Evolutionary conservation across 2,797 vertebrate genomes (phyloP).

Genomic region (Eidolon dupreanum): DNA sequence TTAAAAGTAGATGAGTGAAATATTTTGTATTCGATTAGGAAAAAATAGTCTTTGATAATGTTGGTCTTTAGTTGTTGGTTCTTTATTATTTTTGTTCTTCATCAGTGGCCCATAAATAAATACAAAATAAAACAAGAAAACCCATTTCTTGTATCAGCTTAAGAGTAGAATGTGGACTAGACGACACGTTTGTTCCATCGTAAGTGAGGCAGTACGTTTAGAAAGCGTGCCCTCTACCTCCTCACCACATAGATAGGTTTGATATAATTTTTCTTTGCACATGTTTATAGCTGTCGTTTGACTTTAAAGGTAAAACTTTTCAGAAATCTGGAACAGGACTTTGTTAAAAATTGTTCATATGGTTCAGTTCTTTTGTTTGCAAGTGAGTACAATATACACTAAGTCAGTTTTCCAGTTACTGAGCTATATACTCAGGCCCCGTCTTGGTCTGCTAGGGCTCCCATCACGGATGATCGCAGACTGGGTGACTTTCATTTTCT

Average conservation of each 20-base stretch:
- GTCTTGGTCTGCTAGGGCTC: neutral
- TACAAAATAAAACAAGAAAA: neutral
- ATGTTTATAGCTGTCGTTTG: neutral
- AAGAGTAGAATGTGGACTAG: neutral
- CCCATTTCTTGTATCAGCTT: neutral
- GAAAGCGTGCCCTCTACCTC: neutral
- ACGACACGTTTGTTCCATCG: accelerated
- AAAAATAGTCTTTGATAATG: neutral
- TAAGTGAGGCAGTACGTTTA: neutral
- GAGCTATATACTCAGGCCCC: neutral
- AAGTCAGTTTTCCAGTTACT: neutral
- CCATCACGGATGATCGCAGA: accelerated
- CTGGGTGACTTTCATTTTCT: neutral
- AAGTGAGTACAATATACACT: neutral
- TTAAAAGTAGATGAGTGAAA: neutral
- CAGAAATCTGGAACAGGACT: neutral
- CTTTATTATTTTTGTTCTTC: neutral
- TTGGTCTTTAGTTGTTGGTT: neutral
- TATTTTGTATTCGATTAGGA: neutral
- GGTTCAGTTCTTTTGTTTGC: neutral
- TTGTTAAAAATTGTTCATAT: neutral
- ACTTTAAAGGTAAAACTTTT: neutral
- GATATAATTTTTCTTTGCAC: neutral
- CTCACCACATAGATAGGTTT: neutral
- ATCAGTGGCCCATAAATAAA: neutral